Percentiles rank a stretch among this genome's conserved stretches.
phyloP scores from a whole-genome alignment of 2,888 invertebrate species.

The Aphrophora alni region DNA sequence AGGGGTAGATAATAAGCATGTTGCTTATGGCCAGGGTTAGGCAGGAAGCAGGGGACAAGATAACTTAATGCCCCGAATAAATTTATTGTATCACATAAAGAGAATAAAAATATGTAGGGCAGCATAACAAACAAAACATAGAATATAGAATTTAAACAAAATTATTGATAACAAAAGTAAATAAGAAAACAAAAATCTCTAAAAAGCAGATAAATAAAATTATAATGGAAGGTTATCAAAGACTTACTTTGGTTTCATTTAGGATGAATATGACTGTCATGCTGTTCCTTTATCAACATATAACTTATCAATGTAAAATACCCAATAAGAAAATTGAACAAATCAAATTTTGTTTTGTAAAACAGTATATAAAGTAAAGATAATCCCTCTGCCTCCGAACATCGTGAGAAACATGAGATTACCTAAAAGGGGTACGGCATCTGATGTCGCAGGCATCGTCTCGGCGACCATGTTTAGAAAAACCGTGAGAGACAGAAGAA shows the following conservation, averaged over 20 bases:
- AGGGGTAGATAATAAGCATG: not conserved
- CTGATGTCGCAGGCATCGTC: conserved; percentile 97
- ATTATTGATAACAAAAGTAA: not conserved
- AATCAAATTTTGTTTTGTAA: too few species aligned
- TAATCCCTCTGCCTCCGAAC: conserved; percentile 48
- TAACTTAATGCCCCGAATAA: not conserved
- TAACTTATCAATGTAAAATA: not conserved
- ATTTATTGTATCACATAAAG: not conserved
- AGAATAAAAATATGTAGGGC: not conserved
- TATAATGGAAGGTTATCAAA: not conserved
- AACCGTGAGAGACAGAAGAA: conserved; percentile 96
- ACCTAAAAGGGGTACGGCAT: conserved; percentile 58
- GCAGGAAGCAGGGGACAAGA: conserved; percentile 2
- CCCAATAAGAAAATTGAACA: too few species aligned
- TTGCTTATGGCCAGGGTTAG: not conserved
- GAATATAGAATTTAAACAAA: not conserved
- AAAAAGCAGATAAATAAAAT: conserved; percentile 4
- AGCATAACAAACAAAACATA: not conserved
- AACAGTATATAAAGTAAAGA: not conserved
- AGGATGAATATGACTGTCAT: not conserved
- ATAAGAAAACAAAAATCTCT: not conserved
- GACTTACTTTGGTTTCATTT: not conserved
- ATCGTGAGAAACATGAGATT: conserved; percentile 40
- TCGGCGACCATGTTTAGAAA: conserved; percentile 98
- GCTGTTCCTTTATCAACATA: not conserved